Base-by-base conservation (phyloP, 2,797 vertebrate species). In the Helostoma temminkii region DNA sequence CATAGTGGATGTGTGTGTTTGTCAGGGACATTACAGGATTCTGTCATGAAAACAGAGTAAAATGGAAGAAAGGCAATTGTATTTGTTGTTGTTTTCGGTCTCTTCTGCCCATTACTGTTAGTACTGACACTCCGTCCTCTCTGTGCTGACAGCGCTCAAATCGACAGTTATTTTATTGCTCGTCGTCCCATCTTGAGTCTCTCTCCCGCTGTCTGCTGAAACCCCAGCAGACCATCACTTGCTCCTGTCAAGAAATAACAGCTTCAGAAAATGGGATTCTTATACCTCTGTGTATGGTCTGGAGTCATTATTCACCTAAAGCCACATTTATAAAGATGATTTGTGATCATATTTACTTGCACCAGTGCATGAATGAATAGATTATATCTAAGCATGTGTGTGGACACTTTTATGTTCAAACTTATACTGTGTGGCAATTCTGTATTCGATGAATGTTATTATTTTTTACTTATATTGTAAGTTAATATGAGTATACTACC, bases 151-250 rank as follows among this genome's bases (percentile, higher is more conserved):
- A 52, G 62, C 34, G 41, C n/a, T n/a, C 32, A 49, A 60, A 66
- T 64, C 54, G 30, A 78, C 71, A 60, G 32, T 78, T 60, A 57
- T 64, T 66, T 47, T 26, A 58, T 61, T 47, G 53, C 24, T 37
- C 34, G 22, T 32, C 8, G 24, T 52, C 25, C 25, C 4, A 3
- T 25, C 50, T 50, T 52, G 49, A 15, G 24, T 50, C 30, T 41
- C 12, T 55, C 26, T 61, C 0, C n/a, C n/a, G 2, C 52, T 4
- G 36, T 59, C 58, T 53, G 52, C 14, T 57, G 59, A 2, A 43
- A 63, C 76, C 67, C 60, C 65, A 66, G 42, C 39, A 70, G 75
- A 81, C 71, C 53, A 62, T 42, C 52, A 62, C 56, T 42, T 70
- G 54, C 54, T 52, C 19, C 45, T 67, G 66, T 75, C 54, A 64